Percentiles rank a stretch among this genome's conserved stretches.
phyloP scores from a whole-genome alignment of 2,113 vertebrate species.

The Eulemur rufifrons region DNA sequence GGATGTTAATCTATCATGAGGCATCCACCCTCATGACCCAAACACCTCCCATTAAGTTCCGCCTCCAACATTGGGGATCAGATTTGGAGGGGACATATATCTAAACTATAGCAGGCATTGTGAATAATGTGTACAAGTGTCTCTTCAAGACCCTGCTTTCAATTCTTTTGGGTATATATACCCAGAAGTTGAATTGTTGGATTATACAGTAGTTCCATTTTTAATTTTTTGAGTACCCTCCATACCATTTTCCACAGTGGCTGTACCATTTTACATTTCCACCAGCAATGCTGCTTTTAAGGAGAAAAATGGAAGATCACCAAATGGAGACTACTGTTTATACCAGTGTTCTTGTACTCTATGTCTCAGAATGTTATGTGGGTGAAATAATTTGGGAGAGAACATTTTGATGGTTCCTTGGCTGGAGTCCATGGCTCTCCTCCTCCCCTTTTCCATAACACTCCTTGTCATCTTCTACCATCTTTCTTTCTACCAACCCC shows the following conservation, averaged over 20 bases:
- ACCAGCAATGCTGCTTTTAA: background rate
- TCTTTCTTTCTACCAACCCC: too few species aligned
- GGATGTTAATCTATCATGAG: background rate
- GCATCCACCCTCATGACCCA: background rate
- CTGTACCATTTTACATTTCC: background rate
- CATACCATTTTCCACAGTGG: background rate
- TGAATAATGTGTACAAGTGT: background rate
- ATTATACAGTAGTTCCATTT: background rate
- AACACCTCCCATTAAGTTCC: background rate
- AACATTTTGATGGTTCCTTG: background rate
- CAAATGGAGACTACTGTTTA: background rate
- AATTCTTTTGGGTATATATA: background rate
- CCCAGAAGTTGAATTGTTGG: background rate
- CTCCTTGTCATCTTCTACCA: background rate
- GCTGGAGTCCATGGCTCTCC: background rate
- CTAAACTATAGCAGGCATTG: background rate
- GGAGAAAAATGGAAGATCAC: background rate
- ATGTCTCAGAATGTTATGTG: rapidly evolving
- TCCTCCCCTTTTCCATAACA: background rate
- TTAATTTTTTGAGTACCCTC: background rate
- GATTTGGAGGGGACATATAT: background rate
- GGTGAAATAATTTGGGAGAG: background rate
- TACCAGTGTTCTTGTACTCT: background rate
- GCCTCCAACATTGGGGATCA: background rate
- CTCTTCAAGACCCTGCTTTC: background rate